These are phyloP conservation scores for Brachyalestes nurse DNA, from an alignment of 2,797 vertebrate genomes.

Conservation along the genomic window DNA sequence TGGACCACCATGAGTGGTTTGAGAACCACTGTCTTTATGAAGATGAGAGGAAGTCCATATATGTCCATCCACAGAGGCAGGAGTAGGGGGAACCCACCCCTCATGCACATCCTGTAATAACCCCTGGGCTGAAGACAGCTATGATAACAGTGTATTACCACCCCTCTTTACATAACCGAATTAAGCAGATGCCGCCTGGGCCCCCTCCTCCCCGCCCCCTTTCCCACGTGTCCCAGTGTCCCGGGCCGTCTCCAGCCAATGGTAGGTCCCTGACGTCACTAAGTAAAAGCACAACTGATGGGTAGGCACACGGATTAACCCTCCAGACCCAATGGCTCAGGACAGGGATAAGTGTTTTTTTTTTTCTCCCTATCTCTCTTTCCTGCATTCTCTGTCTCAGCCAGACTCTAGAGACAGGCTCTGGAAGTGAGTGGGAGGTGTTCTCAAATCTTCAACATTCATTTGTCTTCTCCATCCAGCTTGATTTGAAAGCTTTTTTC, in stretches of 20 bases:
- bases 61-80: constrained; percentile 34
- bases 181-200: constrained; percentile 70
- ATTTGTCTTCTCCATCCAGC: constrained; percentile 72
- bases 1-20: neutral
- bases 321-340: constrained; percentile 76
- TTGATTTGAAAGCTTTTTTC: constrained; percentile 73
- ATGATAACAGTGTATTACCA: constrained; percentile 71
- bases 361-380: constrained; percentile 18
- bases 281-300: constrained; percentile 80
- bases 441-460: constrained; percentile 75
- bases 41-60: constrained; percentile 31
- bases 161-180: constrained; percentile 80
- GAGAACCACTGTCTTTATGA: constrained; percentile 8
- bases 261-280: constrained; percentile 72
- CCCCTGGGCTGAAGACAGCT: constrained; percentile 56
- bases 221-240: constrained; percentile 58
- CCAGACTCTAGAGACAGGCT: constrained; percentile 70
- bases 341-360: constrained; percentile 77
- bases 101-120: constrained; percentile 57
- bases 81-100: constrained; percentile 26
- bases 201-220: constrained; percentile 22
- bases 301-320: constrained; percentile 78
- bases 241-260: constrained; percentile 67
- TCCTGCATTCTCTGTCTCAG: constrained; percentile 53
- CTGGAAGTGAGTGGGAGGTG: constrained; percentile 77